Evolutionary conservation across 2,888 invertebrate species (phyloP), one percentile per base, ranked within the genome.

Genomic region (Zygaena filipendulae): DNA sequence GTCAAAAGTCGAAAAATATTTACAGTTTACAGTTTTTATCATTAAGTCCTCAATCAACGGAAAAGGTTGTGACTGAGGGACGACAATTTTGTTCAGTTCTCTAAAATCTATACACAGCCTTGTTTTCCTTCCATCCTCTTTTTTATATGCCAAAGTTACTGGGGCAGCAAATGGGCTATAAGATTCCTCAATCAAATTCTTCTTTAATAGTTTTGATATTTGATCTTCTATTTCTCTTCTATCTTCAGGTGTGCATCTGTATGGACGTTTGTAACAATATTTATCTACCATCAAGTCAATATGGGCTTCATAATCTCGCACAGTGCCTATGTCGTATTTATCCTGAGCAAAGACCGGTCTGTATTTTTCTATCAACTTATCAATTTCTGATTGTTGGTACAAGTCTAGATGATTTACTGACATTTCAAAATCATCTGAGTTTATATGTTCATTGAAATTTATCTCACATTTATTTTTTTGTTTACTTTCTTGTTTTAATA

Each of bases 111-210:
- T n/a, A n/a, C n/a, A n/a, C n/a, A n/a, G n/a, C n/a, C n/a, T n/a
- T n/a, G n/a, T n/a, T n/a, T n/a, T n/a, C n/a, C n/a, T n/a, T n/a
- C n/a, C n/a, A n/a, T n/a, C n/a, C n/a, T n/a, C n/a, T n/a, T n/a
- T n/a, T n/a, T n/a, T n/a, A n/a, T n/a, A n/a, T n/a, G n/a, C n/a
- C n/a, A n/a, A n/a, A n/a, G n/a, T 35, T 8, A 35, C 35, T 12
- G 35, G 35, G 18, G 31, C 35, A 12, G 39, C 33, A 19, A 37
- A 39, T 9, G 35, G 35, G 21, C 39, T 39, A 27, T 37, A 37
- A 11, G 37, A 35, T 23, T 37, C 37, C 25, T 37, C 33, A 21
- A 36, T 39, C 12, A 39, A 13, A 10, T 35, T 23, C 6, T 35
- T 33, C 4, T 33, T 13, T 18, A 37, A 21, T 22, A 39, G 25